Evolutionary conservation across 2,113 vertebrate species (phyloP).

Genomic region (Hyla sarda): DNA sequence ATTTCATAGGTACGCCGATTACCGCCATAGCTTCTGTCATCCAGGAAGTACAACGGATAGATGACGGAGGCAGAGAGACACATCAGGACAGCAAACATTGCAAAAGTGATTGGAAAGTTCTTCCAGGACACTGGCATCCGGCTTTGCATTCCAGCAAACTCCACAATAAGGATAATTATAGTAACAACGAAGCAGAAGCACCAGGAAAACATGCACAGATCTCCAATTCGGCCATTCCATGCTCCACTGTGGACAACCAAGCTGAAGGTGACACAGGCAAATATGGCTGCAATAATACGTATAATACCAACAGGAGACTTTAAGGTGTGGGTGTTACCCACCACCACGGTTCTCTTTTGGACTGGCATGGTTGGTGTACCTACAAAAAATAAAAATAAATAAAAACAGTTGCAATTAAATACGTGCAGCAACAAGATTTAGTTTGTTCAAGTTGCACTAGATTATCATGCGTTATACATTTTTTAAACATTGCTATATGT

Average conservation of each 20-base stretch:
- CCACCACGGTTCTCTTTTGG: constrained; percentile 66
- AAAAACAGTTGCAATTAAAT: neutral
- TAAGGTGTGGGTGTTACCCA: constrained; percentile 62
- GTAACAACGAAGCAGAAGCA: constrained; percentile 85
- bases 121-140: constrained; percentile 85
- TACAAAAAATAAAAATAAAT: neutral
- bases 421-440: neutral
- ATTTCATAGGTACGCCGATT: constrained; percentile 73
- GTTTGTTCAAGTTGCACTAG: no score
- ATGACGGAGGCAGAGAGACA: constrained; percentile 88
- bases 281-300: constrained; percentile 78
- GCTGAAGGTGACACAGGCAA: constrained; percentile 86
- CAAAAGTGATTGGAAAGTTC: constrained; percentile 88
- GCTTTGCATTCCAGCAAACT: constrained; percentile 78
- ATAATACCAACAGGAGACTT: constrained; percentile 80
- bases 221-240: constrained; percentile 63
- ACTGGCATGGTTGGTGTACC: constrained; percentile 70
- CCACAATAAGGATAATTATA: constrained; percentile 81
- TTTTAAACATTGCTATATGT: no score
- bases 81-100: constrained; percentile 84
- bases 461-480: no score
- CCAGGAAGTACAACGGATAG: constrained; percentile 82
- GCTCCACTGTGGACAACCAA: constrained; percentile 74
- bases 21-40: neutral
- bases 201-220: constrained; percentile 91